Conservation (phyloP, 1,140 invertebrate species). For the Microplitis mediator region DNA sequence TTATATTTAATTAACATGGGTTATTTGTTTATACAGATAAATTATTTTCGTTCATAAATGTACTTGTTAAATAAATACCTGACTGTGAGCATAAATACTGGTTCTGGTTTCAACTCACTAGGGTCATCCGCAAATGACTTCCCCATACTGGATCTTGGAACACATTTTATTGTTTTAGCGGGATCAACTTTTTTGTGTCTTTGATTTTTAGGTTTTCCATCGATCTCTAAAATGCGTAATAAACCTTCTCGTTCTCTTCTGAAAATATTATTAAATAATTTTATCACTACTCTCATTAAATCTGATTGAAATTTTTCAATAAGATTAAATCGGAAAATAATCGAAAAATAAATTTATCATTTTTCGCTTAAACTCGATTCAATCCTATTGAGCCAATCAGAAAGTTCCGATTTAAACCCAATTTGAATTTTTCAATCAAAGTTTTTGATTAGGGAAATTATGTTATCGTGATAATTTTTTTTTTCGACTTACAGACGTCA, state of each 20-base stretch:
- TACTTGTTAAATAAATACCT: conserved; percentile 72
- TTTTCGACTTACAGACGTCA: conserved; percentile 59
- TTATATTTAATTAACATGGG: conserved; percentile 9
- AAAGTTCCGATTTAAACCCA: too few relatives aligned
- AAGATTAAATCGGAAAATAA: too few relatives aligned
- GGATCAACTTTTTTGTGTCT: conserved; percentile 61
- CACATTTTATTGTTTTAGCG: conserved; percentile 68
- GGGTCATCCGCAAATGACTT: conserved; percentile 61
- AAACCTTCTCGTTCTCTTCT: conserved; percentile 67
- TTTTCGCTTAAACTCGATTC: too few relatives aligned
- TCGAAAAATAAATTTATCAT: too few relatives aligned
- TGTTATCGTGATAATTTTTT: not conserved
- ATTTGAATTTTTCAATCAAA: too few relatives aligned
- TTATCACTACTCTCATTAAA: too few relatives aligned
- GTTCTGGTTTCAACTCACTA: conserved; percentile 66
- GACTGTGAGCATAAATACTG: conserved; percentile 67
- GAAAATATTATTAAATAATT: conserved; percentile 14
- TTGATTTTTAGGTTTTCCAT: conserved; percentile 47
- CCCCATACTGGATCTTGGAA: conserved; percentile 72
- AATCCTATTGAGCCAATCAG: too few relatives aligned
- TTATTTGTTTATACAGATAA: not conserved
- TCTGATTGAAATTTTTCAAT: too few relatives aligned
- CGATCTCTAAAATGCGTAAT: conserved; percentile 68
- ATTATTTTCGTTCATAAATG: conserved; percentile 12
- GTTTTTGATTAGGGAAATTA: too few relatives aligned